Evolutionary conservation across 2,113 vertebrate genomes (phyloP), one percentile per base, ranked within the genome.

Genomic region (Pygathrix nemaeus): DNA sequence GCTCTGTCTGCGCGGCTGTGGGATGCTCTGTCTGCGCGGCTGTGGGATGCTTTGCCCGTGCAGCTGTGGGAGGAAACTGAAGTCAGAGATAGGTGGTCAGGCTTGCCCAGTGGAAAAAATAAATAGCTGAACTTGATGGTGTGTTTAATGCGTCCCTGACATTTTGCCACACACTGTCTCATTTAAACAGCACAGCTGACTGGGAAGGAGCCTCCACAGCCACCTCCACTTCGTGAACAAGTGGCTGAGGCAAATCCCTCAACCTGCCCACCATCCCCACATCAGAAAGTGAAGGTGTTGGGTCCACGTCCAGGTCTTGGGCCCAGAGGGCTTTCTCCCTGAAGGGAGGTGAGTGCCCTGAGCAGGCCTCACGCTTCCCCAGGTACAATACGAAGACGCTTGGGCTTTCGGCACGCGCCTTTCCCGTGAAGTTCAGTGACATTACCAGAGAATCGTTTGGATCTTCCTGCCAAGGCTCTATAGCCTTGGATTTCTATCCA

Each of bases 161-260:
- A 1, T 30, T 20, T 52, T 10, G 55, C 80, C 21, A 4, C 30
- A 1, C 43, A 13, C 48, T 38, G 2, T 83, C n/a, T 21, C 35
- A 30, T 75, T 64, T 17, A 4, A 5, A n/a, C 14, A 2, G 14
- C n/a, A 1, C 16, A 14, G 4, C n/a, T 23, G 10, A 11, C 40
- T 6, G 18, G 72, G 38, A 78, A 10, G 38, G 11, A 12, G 8
- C 3, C 17, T 1, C n/a, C 10, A 1, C 3, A 8, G 48, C 43
- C 43, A 3, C 27, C 20, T 64, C 38, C 6, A 4, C 50, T 4
- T 35, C 1, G 0, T 23, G 43, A 35, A 11, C 0, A 25, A 43
- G 57, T 5, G 40, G 52, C 35, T 4, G 8, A 30, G 75, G 0
- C 30, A 48, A 12, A 11, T 11, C 50, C 40, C 9, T 3, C 13